Conservation (phyloP, 1,140 invertebrate genomes). For the Galendromus occidentalis region DNA sequence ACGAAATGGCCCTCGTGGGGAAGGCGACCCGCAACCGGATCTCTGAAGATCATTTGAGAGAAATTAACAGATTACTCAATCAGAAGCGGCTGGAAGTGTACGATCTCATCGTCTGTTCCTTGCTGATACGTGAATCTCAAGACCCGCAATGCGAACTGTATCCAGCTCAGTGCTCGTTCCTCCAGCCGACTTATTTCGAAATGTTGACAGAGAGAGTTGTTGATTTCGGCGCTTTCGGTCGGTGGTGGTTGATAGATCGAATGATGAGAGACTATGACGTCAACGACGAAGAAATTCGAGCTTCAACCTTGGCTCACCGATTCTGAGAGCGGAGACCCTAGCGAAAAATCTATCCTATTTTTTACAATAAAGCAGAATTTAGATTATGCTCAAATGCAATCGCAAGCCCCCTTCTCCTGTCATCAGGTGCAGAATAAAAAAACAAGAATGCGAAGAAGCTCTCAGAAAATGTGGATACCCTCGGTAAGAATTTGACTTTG, state of each 20-base stretch:
- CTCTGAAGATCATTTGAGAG: background rate
- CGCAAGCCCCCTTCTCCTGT: too few species aligned
- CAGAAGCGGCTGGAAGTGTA: background rate
- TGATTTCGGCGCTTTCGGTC: background rate
- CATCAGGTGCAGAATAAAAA: too few species aligned
- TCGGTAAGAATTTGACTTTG: too few species aligned
- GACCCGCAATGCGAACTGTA: background rate
- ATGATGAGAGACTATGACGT: constrained; percentile 1
- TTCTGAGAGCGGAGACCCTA: too few species aligned
- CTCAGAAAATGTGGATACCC: too few species aligned
- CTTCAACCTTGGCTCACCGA: too few species aligned
- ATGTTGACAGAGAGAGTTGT: background rate
- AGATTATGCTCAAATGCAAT: too few species aligned
- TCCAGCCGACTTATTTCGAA: background rate
- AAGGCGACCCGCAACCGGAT: background rate
- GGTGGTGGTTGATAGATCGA: background rate
- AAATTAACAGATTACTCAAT: background rate
- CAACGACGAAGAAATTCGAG: background rate
- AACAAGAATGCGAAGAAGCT: too few species aligned
- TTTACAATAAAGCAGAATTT: too few species aligned
- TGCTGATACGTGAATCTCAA: background rate
- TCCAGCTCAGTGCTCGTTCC: background rate
- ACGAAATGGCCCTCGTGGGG: background rate
- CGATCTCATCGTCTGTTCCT: background rate
- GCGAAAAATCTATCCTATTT: too few species aligned